Evolutionary conservation across 2,797 vertebrate species (phyloP).

Genomic region (Sebastes taczanowskii): DNA sequence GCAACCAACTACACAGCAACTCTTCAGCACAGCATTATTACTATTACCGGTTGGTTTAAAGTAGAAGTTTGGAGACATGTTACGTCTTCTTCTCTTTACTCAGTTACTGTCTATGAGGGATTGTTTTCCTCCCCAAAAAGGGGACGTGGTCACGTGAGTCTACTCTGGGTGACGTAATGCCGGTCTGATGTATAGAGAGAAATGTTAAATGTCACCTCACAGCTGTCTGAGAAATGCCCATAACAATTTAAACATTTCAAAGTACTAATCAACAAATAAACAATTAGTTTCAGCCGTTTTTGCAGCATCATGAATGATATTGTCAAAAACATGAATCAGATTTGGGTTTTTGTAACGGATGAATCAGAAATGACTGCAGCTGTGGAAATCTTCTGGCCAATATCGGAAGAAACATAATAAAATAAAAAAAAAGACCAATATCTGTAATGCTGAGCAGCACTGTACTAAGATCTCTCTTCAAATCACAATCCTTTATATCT

Average conservation of each 20-base stretch:
- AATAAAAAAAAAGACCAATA: not conserved
- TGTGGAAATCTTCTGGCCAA: constrained; percentile 33
- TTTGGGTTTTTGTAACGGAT: constrained; percentile 19
- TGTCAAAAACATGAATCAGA: not conserved
- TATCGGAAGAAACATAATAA: not conserved
- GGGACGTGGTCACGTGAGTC: no score
- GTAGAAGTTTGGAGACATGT: no score
- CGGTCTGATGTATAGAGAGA: no score
- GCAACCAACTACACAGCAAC: no score
- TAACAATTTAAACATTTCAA: not conserved
- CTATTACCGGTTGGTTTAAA: no score
- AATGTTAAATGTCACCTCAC: not conserved
- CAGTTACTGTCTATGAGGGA: no score
- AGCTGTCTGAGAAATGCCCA: not conserved
- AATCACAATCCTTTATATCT: constrained; percentile 69
- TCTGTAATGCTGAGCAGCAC: constrained; percentile 50
- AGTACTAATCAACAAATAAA: not conserved
- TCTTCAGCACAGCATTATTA: no score
- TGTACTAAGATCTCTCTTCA: constrained; percentile 39
- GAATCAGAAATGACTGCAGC: constrained; percentile 39
- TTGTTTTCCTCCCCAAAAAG: no score
- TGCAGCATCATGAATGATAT: not conserved
- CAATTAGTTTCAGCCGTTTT: not conserved
- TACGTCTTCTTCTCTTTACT: no score
- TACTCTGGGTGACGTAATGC: no score